phyloP scores from a whole-genome alignment of 2,113 vertebrate species.

The Haliaeetus leucogaster region DNA sequence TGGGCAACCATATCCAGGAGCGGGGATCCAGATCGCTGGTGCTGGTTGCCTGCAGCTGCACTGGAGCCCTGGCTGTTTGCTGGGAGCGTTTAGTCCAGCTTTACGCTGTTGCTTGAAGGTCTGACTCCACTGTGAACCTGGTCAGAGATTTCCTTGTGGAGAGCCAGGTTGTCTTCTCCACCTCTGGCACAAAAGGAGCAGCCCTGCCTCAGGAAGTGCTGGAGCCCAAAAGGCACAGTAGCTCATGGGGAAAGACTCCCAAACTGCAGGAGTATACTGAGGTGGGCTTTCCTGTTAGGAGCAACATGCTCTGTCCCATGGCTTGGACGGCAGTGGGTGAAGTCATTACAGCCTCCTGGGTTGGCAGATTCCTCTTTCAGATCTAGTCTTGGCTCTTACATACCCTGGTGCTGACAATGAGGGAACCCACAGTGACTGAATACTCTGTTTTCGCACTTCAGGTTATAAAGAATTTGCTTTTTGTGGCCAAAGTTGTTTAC shows the following conservation, averaged over 20 bases:
- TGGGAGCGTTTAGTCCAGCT: not conserved
- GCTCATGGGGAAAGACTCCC: not conserved
- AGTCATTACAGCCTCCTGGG: not conserved
- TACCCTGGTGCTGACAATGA: not conserved
- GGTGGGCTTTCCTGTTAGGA: not conserved
- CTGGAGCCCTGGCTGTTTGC: not conserved
- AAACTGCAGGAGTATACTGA: not conserved
- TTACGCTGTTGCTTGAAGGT: not conserved
- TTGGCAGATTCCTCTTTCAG: not conserved
- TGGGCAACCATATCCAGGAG: not conserved
- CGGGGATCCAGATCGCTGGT: not conserved
- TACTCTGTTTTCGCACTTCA: constrained; percentile 36
- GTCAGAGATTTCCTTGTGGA: not conserved
- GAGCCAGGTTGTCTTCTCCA: no score
- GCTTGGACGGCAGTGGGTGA: not conserved
- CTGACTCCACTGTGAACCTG: not conserved
- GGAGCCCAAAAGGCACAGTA: not conserved
- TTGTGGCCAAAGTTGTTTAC: constrained; percentile 89
- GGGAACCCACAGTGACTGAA: not conserved
- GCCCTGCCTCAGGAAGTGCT: not conserved
- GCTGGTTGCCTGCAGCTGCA: not conserved
- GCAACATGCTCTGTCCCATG: not conserved
- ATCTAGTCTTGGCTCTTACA: not conserved
- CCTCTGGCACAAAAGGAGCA: not conserved
- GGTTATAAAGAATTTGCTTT: constrained; percentile 96